A percentile compares a stretch with the other conserved stretches of the same genome.
phyloP scores from a whole-genome alignment of 2,888 invertebrate genomes.

The Dichetophora obliterata region DNA sequence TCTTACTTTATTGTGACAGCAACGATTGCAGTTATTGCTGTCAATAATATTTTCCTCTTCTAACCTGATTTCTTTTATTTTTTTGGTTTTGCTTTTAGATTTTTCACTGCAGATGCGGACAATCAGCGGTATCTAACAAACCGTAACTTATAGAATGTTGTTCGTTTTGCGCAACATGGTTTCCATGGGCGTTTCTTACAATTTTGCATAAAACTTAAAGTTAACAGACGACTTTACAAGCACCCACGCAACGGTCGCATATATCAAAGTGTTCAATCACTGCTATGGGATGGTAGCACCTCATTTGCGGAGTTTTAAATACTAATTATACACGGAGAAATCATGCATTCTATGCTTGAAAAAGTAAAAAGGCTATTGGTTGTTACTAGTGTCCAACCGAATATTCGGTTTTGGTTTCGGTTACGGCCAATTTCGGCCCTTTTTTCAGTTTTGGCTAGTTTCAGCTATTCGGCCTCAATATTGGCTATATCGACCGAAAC shows the following conservation, averaged over 20 bases:
- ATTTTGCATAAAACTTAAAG: slow-evolving; percentile 20
- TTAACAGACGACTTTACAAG: neutral
- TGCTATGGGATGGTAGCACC: neutral
- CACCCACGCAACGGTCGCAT: slow-evolving; percentile 20
- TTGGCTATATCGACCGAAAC: too few species aligned
- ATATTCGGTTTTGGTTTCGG: too few species aligned
- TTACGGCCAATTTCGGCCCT: too few species aligned
- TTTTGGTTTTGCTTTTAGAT: neutral
- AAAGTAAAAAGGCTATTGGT: too few species aligned
- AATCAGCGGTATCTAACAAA: slow-evolving; percentile 8
- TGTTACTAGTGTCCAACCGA: too few species aligned
- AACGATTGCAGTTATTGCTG: neutral
- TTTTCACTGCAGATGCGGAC: neutral
- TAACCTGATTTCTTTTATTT: neutral
- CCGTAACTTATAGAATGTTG: slow-evolving; percentile 24
- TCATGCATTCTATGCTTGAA: too few species aligned
- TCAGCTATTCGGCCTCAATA: too few species aligned
- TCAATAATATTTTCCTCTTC: neutral
- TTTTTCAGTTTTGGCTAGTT: too few species aligned
- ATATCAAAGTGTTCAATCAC: neutral
- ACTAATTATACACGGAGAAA: too few species aligned
- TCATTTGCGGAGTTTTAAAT: too few species aligned
- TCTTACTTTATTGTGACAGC: neutral
- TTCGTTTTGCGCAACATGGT: slow-evolving; percentile 1
- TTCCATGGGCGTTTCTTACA: slow-evolving; percentile 6